These are phyloP conservation scores for Aleadryas rufinucha DNA, from an alignment of 2,113 vertebrate species.

Conservation along the genomic window DNA sequence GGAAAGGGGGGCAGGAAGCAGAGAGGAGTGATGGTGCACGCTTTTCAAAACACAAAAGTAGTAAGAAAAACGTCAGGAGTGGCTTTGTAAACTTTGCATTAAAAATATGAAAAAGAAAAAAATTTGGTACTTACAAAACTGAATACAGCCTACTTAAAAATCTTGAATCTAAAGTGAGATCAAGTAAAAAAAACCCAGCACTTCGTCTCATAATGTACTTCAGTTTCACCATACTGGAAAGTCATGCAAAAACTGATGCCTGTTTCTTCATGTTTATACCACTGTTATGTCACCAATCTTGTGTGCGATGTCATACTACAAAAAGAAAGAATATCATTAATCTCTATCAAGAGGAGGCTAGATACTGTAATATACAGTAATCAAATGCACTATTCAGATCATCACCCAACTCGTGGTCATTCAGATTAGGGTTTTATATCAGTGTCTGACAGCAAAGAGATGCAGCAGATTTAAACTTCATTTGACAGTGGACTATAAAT, in stretches of 20 bases:
- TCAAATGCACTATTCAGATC: not conserved
- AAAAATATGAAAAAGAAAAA: slow-evolving; percentile 65
- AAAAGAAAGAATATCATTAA: slow-evolving; percentile 68
- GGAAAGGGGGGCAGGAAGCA: not conserved
- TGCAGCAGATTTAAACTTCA: not conserved
- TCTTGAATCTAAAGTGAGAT: slow-evolving; percentile 52
- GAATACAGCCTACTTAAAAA: slow-evolving; percentile 43
- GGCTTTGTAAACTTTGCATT: slow-evolving; percentile 58
- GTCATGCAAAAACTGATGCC: slow-evolving; percentile 50
- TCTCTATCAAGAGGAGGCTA: not conserved
- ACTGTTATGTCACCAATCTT: slow-evolving; percentile 74
- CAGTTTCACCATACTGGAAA: slow-evolving; percentile 65
- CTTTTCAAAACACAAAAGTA: slow-evolving; percentile 46
- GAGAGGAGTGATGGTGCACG: not conserved
- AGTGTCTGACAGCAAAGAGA: not conserved
- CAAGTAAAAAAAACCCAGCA: not conserved
- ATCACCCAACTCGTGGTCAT: not conserved
- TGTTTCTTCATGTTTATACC: slow-evolving; percentile 72
- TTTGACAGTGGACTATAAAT: not conserved
- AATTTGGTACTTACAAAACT: slow-evolving; percentile 62
- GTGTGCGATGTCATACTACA: slow-evolving; percentile 69
- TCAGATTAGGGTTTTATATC: not conserved
- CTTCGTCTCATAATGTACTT: slow-evolving; percentile 63
- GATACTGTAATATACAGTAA: not conserved
- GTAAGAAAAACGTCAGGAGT: slow-evolving; percentile 44